A percentile compares a stretch with the other conserved stretches of the same genome.
Conservation (phyloP, 2,113 vertebrate genomes). For the Oryzias celebensis region DNA sequence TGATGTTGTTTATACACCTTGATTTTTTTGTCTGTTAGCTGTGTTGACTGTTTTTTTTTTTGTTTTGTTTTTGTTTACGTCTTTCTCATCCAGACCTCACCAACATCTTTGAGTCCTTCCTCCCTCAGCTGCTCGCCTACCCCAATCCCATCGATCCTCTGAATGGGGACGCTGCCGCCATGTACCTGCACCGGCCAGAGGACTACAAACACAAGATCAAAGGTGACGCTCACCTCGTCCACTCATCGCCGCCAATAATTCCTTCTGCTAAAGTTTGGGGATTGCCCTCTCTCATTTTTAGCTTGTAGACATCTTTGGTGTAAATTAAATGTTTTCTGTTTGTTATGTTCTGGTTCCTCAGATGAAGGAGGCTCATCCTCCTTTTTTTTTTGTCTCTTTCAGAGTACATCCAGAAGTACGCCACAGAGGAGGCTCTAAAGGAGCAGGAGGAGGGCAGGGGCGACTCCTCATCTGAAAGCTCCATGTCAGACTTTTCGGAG, state of each 20-base stretch:
- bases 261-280: too few species aligned
- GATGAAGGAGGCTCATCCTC: background rate
- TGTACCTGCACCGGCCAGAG: conserved; percentile 98
- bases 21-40: background rate
- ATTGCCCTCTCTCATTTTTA: background rate
- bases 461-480: conserved; percentile 97
- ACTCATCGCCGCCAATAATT: too few species aligned
- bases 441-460: conserved; percentile 96
- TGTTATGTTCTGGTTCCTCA: background rate
- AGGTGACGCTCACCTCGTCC: conserved; percentile 73
- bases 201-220: conserved; percentile 99
- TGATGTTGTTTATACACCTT: conserved; percentile 3
- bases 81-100: conserved; percentile 85
- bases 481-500: conserved; percentile 99
- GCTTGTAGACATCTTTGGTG: background rate
- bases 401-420: conserved; percentile 99
- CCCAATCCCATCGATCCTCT: conserved; percentile 98
- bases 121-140: conserved; percentile 97
- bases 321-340: background rate
- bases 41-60: conserved; percentile 19
- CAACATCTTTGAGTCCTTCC: conserved; percentile 99
- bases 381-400: conserved; percentile 29
- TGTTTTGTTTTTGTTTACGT: background rate
- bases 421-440: conserved; percentile 97
- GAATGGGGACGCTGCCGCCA: conserved; percentile 96